phyloP scores from a whole-genome alignment of 2,797 vertebrate genomes.

The Hypotaenidia philippensis region DNA sequence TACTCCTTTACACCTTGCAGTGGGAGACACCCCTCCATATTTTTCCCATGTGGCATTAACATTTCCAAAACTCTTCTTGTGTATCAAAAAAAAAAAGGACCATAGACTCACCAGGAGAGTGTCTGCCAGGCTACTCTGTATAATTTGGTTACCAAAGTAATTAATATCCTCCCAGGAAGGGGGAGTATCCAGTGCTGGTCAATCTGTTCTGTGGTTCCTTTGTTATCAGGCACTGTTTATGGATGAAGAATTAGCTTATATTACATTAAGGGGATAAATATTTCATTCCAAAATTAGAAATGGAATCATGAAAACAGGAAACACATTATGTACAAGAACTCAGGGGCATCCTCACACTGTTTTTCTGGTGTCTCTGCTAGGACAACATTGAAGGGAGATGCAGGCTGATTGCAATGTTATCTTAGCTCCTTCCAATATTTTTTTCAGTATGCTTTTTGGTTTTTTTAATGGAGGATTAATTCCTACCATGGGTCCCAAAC shows the following conservation, averaged over 20 bases:
- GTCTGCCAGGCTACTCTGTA: neutral
- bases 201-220: neutral
- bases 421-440: neutral
- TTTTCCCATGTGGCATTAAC: neutral
- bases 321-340: neutral
- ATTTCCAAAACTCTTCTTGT: neutral
- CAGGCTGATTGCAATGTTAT: neutral
- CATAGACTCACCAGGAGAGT: neutral
- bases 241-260: neutral
- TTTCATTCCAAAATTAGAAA: neutral
- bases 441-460: neutral
- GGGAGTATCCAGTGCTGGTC: neutral
- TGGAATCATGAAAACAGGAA: neutral
- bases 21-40: neutral
- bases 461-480: neutral
- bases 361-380: neutral
- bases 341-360: neutral
- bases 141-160: neutral
- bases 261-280: neutral
- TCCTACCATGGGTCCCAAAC: rapidly evolving
- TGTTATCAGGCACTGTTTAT: neutral
- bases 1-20: neutral
- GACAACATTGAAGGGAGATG: neutral
- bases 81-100: neutral
- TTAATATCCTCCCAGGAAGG: neutral